Conservation (phyloP, 2,797 vertebrate genomes). For the Falco peregrinus region DNA sequence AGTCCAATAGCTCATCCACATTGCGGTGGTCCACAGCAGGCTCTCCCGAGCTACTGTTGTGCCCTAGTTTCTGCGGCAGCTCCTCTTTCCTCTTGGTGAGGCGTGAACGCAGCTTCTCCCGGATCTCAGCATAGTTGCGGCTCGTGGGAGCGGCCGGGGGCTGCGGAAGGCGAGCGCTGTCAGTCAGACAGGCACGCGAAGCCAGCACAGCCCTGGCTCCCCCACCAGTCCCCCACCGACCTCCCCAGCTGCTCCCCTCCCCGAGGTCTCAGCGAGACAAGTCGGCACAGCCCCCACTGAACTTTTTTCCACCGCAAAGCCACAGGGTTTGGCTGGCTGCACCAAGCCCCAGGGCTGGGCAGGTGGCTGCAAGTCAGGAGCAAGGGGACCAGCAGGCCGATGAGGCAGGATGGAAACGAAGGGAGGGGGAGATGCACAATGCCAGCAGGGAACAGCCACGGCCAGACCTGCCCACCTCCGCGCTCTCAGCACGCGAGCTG, state of each 20-base stretch:
- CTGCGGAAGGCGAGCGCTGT: conserved; percentile 67
- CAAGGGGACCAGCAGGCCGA: not conserved
- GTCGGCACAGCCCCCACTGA: not conserved
- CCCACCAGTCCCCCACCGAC: not conserved
- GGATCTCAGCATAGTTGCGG: conserved; percentile 97
- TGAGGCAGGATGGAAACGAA: not conserved
- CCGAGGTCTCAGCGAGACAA: not conserved
- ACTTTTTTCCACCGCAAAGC: not conserved
- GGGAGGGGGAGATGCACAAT: not conserved
- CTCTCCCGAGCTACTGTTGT: conserved; percentile 80
- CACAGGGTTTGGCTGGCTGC: not conserved
- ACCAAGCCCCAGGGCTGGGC: not conserved
- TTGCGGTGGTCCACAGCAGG: conserved; percentile 90
- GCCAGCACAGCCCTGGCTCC: not conserved
- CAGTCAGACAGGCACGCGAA: not conserved
- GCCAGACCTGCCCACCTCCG: not conserved
- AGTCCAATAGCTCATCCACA: conserved; percentile 95
- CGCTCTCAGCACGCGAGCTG: accelerated
- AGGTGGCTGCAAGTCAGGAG: not conserved
- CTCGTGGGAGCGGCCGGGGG: conserved; percentile 97
- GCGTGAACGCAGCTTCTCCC: conserved; percentile 94
- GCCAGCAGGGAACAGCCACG: not conserved
- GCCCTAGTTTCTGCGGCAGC: conserved; percentile 88
- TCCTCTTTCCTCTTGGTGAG: conserved; percentile 97
- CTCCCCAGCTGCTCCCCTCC: not conserved